Evolutionary conservation across 37 sponge, comb jelly and placozoan species (phyloP).

Genomic region (Beroe forskalii): DNA sequence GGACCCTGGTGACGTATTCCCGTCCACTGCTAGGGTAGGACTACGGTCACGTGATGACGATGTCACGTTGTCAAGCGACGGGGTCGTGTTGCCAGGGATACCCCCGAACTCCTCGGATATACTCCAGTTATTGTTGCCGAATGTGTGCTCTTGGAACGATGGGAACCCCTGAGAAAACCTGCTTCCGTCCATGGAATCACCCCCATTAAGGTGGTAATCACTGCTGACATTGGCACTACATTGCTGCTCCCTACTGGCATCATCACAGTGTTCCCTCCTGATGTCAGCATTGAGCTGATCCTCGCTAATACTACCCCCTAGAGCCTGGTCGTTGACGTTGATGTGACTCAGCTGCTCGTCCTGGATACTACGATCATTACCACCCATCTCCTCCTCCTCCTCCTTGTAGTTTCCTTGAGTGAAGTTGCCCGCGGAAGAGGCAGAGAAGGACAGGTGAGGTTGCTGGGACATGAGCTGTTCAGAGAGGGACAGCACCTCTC

Average conservation of each 20-base stretch:
- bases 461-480: neutral
- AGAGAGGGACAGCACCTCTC: neutral
- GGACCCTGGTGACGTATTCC: no score
- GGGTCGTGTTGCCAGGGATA: no score
- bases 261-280: constrained; percentile 75
- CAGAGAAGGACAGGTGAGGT: neutral
- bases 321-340: no score
- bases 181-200: neutral
- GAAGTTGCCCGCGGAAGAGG: neutral
- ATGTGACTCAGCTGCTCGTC: no score
- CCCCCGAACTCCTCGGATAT: neutral
- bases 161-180: neutral
- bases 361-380: no score
- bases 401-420: neutral
- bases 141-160: neutral
- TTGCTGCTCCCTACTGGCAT: no score
- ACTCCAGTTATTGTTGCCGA: neutral
- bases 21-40: no score
- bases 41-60: no score
- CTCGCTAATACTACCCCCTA: no score
- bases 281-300: constrained; percentile 75
- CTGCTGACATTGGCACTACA: no score
- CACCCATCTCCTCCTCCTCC: no score
- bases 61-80: no score
- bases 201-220: neutral